Evolutionary conservation across 2,888 invertebrate species (phyloP).

Genomic region (Lumbricus terrestris): DNA sequence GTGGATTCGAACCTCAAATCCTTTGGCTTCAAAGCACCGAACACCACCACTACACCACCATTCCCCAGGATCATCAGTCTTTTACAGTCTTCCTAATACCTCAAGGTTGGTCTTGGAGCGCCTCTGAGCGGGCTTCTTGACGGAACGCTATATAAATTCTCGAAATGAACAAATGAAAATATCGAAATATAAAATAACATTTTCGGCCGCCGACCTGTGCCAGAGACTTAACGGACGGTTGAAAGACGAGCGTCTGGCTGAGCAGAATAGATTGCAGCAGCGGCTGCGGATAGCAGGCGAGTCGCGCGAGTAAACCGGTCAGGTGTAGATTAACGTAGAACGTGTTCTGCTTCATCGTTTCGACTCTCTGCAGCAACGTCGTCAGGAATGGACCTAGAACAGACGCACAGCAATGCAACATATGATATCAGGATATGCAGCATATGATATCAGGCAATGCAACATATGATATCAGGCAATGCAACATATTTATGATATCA

Average conservation of each 20-base stretch:
- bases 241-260: conserved; percentile 79
- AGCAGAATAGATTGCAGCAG: conserved; percentile 82
- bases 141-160: too few relatives aligned
- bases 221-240: conserved; percentile 85
- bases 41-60: too few relatives aligned
- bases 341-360: conserved; percentile 79
- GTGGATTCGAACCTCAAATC: too few relatives aligned
- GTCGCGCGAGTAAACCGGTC: conserved; percentile 79
- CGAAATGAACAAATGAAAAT: too few relatives aligned
- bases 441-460: too few relatives aligned
- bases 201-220: conserved; percentile 71
- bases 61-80: too few relatives aligned
- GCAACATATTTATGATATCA: too few relatives aligned
- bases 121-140: too few relatives aligned
- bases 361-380: conserved; percentile 76
- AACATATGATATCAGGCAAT: not conserved
- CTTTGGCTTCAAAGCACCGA: too few relatives aligned
- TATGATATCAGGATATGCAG: not conserved
- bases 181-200: not conserved
- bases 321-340: conserved; percentile 82
- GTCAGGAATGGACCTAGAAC: conserved; percentile 73
- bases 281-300: conserved; percentile 86
- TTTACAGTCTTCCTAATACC: too few relatives aligned
- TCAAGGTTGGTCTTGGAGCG: too few relatives aligned
- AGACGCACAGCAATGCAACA: not conserved